Conservation (phyloP, 64 coral and sea anemone genomes). For the Actinia tenebrosa region DNA sequence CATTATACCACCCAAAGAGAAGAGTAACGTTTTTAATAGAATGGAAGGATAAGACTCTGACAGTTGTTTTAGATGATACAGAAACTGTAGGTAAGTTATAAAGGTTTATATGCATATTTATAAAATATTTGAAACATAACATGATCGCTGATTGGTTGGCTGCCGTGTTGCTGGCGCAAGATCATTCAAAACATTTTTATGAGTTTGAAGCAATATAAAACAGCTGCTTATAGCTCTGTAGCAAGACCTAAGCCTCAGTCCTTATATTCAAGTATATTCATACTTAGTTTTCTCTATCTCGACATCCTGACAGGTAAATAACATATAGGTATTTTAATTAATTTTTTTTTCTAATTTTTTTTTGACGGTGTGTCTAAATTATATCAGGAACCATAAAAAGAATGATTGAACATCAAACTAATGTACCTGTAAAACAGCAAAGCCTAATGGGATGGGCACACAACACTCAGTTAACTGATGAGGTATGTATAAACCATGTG, state of each 20-base stretch:
- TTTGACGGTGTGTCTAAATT: background rate
- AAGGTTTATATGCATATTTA: no score
- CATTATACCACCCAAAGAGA: constrained; percentile 58
- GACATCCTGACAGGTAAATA: no score
- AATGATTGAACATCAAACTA: constrained; percentile 79
- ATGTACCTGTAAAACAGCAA: constrained; percentile 64
- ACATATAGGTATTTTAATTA: background rate
- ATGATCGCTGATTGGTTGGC: no score
- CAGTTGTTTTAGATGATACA: constrained; percentile 69
- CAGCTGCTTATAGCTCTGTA: no score
- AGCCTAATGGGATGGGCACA: constrained; percentile 77
- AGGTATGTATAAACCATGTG: constrained; percentile 31
- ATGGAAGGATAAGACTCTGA: constrained; percentile 88
- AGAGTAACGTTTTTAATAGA: constrained; percentile 77
- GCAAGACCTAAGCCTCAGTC: no score
- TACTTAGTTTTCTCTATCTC: no score
- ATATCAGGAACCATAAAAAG: constrained; percentile 75
- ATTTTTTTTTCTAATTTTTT: background rate
- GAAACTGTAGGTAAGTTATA: constrained; percentile 81
- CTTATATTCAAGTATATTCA: no score
- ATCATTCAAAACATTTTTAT: no score
- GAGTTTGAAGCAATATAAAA: no score
- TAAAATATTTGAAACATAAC: no score
- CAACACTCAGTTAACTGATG: constrained; percentile 60
- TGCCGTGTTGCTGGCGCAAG: no score